Conservation (phyloP, 2,888 invertebrate species). For the Rugalucina vietnamica region DNA sequence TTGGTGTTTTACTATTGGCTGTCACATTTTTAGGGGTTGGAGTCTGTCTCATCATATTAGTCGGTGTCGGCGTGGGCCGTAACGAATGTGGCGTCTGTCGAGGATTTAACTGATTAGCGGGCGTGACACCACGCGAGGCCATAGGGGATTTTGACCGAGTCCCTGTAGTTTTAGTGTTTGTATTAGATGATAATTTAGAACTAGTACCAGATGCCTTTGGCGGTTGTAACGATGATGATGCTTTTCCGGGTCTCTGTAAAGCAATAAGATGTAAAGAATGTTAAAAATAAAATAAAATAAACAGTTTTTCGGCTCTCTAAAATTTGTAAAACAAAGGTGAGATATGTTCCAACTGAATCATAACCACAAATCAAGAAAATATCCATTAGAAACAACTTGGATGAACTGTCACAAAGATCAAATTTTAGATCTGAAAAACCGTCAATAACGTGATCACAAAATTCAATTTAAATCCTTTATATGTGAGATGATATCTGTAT, state of each 20-base stretch:
- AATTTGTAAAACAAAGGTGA: too few species aligned
- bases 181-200: slow-evolving; percentile 33
- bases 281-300: not conserved
- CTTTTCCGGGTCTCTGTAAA: slow-evolving; percentile 9
- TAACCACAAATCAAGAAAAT: too few species aligned
- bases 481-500: too few species aligned
- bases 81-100: not conserved
- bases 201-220: slow-evolving; percentile 25
- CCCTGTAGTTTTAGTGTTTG: slow-evolving; percentile 18
- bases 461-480: too few species aligned
- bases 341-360: too few species aligned
- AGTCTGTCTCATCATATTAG: not conserved
- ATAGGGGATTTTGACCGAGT: slow-evolving; percentile 43
- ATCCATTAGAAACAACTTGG: too few species aligned
- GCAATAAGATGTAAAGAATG: not conserved
- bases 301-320: too few species aligned
- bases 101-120: not conserved
- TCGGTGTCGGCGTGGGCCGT: not conserved
- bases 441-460: too few species aligned
- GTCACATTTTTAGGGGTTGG: not conserved
- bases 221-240: slow-evolving; percentile 29
- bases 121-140: not conserved
- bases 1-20: not conserved
- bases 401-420: too few species aligned
- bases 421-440: too few species aligned